These are phyloP conservation scores for Xenopus laevis DNA, from an alignment of 2,113 vertebrate species.

Conservation along the genomic window DNA sequence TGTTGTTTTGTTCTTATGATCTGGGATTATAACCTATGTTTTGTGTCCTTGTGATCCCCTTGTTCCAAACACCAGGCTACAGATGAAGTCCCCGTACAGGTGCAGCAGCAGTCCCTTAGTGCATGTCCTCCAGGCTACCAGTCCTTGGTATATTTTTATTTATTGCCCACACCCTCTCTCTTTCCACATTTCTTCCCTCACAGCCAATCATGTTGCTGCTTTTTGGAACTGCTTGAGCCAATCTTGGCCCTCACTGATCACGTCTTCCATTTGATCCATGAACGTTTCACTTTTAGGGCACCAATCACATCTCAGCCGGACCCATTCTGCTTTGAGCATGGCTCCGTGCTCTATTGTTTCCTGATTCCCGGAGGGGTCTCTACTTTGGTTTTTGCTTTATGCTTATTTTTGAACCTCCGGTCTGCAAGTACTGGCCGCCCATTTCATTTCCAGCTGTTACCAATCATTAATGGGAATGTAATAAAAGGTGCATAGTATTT, in stretches of 20 bases:
- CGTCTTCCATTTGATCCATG: not conserved
- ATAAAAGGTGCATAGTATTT: too few relatives aligned
- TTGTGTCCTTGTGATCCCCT: conserved; percentile 56
- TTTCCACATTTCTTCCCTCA: conserved; percentile 17
- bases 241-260: conserved; percentile 23
- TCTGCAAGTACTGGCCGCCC: not conserved
- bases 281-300: conserved; percentile 5
- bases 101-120: conserved; percentile 71
- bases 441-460: not conserved
- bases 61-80: conserved; percentile 81
- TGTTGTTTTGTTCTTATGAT: too few relatives aligned
- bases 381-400: not conserved
- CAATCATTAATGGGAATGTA: too few relatives aligned
- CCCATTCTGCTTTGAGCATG: too few relatives aligned
- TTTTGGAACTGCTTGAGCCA: conserved; percentile 20
- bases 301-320: not conserved
- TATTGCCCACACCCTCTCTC: conserved; percentile 22
- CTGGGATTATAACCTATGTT: not conserved
- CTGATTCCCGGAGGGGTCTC: not conserved
- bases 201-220: conserved; percentile 18
- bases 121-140: conserved; percentile 74
- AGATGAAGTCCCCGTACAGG: conserved; percentile 74
- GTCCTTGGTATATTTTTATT: conserved; percentile 74
- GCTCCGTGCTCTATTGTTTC: not conserved
- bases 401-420: conserved; percentile 19